phyloP scores from a whole-genome alignment of 2,888 invertebrate species.

The Eupithecia inturbata region DNA sequence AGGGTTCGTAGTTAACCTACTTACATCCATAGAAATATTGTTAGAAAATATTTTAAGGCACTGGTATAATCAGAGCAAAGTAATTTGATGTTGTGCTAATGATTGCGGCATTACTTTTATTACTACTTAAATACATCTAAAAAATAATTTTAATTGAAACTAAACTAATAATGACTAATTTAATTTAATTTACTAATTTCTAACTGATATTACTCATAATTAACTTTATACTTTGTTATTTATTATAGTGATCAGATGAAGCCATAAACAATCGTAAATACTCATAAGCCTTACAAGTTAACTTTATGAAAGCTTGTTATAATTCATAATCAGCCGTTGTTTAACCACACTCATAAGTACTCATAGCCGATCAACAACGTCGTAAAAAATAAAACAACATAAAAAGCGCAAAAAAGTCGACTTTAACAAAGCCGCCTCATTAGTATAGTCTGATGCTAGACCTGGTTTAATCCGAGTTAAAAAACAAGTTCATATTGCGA shows the following conservation, averaged over 20 bases:
- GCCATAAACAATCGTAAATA: neutral
- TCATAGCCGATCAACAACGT: constrained; percentile 31
- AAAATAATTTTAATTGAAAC: too few relatives aligned
- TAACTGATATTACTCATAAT: too few relatives aligned
- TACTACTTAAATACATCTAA: too few relatives aligned
- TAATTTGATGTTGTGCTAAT: too few relatives aligned
- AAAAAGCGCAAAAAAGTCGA: constrained; percentile 43
- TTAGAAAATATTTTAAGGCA: too few relatives aligned
- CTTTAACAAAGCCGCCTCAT: constrained; percentile 60
- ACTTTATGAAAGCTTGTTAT: neutral
- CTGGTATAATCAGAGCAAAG: too few relatives aligned
- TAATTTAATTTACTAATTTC: too few relatives aligned
- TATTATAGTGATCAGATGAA: neutral
- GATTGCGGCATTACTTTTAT: too few relatives aligned
- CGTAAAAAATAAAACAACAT: constrained; percentile 48
- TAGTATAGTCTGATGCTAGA: constrained; percentile 61
- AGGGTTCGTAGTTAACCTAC: too few relatives aligned
- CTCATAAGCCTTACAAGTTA: neutral
- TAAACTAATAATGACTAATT: too few relatives aligned
- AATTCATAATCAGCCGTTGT: neutral
- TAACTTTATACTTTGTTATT: too few relatives aligned
- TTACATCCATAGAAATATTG: too few relatives aligned
- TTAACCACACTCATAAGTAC: neutral
- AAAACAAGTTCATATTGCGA: constrained; percentile 67
- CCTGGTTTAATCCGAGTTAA: constrained; percentile 63